These are phyloP conservation scores for Typhlichthys subterraneus DNA, from an alignment of 2,797 vertebrate species.

Conservation along the genomic window DNA sequence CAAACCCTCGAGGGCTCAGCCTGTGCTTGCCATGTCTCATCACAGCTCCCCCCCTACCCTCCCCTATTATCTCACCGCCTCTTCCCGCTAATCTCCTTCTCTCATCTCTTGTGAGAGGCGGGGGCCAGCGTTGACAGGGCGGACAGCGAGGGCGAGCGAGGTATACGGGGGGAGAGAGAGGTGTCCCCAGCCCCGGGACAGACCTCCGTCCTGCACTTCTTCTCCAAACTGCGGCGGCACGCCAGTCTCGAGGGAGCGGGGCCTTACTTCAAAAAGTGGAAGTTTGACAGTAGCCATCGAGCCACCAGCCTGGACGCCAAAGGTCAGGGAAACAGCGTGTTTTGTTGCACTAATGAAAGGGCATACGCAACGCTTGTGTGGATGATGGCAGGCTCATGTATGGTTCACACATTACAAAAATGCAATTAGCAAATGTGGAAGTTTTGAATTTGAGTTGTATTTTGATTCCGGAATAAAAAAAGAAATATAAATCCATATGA, in stretches of 20 bases:
- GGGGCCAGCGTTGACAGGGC: constrained; percentile 63
- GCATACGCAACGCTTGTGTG: too few relatives aligned
- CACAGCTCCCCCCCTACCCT: constrained; percentile 22
- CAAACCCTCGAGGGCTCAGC: constrained; percentile 28
- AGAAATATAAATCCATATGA: too few relatives aligned
- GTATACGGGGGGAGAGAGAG: constrained; percentile 51
- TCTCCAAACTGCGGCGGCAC: constrained; percentile 89
- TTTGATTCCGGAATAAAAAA: too few relatives aligned
- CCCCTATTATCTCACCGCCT: constrained; percentile 40
- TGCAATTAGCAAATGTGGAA: too few relatives aligned
- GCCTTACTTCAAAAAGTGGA: constrained; percentile 94
- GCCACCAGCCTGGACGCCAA: constrained; percentile 93
- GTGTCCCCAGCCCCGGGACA: constrained; percentile 60
- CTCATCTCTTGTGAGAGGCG: constrained; percentile 63
- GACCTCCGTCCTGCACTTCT: constrained; percentile 86
- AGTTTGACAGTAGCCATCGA: constrained; percentile 88
- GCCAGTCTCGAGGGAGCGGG: constrained; percentile 93
- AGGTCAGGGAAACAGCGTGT: constrained; percentile 74
- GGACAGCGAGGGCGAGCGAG: constrained; percentile 31
- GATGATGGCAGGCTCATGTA: too few relatives aligned
- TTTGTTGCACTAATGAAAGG: neutral
- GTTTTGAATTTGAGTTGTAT: too few relatives aligned
- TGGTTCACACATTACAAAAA: too few relatives aligned
- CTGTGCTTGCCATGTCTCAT: constrained; percentile 40
- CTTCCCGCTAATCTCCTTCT: constrained; percentile 24